Base-by-base conservation (phyloP, 2,888 invertebrate genomes). In the Thymelicus acteon region DNA sequence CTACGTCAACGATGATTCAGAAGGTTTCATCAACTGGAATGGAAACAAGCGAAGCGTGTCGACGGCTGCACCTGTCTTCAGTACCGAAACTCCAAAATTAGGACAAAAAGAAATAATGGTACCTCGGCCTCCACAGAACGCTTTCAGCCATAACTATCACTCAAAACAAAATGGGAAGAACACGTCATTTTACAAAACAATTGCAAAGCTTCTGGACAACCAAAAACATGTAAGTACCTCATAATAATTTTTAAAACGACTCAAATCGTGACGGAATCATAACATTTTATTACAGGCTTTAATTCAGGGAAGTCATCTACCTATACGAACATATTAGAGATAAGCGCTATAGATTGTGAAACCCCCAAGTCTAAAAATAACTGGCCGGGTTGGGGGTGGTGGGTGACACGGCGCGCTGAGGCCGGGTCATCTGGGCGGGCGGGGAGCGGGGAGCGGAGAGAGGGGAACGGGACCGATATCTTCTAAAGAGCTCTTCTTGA, bases 71-170 rank as follows among this genome's bases (percentile, higher is more conserved):
- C 86, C 93, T 1, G 76, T 83, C 37, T 76, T 85, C 10, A 84
- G 78, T n/a, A 84, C 87, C 3, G 74, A 76, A 13, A 72, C 77
- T 13, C 79, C 85, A 2, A 82, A 81, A 66, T 78, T 78, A 31
- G 96, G 96, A 0, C 95, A 96, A 79, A 95, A 96, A 77, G 96
- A 96, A 85, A 94, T 95, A 62, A 95, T 95, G 12, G 86, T 96
- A 79, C 94, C 95, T 71, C 89, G 95, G 74, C 96, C 96, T 6
- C 93, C 94, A 39, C 95, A 95, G 57, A 81, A 77, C 49, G 54
- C 72, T 7, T 89, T 90, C 0, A 85, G 93, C 71, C 91, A 91
- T 76, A 83, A 79, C 58, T 81, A 85, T 72, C 84, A 85, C 69
- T 78, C 82, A 13, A 79, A 79, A 39, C 83, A 88, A 71, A 82